These are phyloP conservation scores for Ophiodon elongatus DNA, from an alignment of 2,113 vertebrate genomes.

Conservation along the genomic window DNA sequence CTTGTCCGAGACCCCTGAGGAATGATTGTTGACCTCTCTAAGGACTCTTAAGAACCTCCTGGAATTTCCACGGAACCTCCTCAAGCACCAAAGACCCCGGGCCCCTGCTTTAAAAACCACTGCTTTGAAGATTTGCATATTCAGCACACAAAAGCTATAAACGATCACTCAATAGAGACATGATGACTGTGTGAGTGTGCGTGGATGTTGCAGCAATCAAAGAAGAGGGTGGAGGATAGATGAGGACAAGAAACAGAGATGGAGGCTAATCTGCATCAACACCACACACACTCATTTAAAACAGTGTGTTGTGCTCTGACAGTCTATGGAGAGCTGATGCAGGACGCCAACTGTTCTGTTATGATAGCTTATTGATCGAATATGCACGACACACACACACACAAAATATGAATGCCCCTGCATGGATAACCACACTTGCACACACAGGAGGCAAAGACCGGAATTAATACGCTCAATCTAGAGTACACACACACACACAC, in stretches of 20 bases:
- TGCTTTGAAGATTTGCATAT: conserved; percentile 33
- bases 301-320: conserved; percentile 14
- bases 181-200: not conserved
- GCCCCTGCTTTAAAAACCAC: not conserved
- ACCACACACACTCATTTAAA: conserved; percentile 5
- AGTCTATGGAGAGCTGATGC: conserved; percentile 24
- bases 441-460: not conserved
- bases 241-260: conserved; percentile 24
- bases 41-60: not conserved
- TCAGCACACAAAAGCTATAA: conserved; percentile 13
- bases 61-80: not conserved
- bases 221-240: conserved; percentile 5
- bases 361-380: conserved; percentile 58
- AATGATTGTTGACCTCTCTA: not conserved
- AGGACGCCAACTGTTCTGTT: conserved; percentile 50
- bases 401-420: not conserved
- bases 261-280: conserved; percentile 35
- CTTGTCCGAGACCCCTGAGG: not conserved
- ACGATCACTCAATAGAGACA: conserved; percentile 1
- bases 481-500: too few relatives aligned
- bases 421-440: not conserved
- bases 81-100: not conserved
- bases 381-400: conserved; percentile 19
- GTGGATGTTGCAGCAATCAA: not conserved
- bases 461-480: not conserved